Percentiles rank a stretch among this genome's conserved stretches.
Evolutionary conservation across 2,113 vertebrate genomes (phyloP).

Genomic region (Thomomys bottae): DNA sequence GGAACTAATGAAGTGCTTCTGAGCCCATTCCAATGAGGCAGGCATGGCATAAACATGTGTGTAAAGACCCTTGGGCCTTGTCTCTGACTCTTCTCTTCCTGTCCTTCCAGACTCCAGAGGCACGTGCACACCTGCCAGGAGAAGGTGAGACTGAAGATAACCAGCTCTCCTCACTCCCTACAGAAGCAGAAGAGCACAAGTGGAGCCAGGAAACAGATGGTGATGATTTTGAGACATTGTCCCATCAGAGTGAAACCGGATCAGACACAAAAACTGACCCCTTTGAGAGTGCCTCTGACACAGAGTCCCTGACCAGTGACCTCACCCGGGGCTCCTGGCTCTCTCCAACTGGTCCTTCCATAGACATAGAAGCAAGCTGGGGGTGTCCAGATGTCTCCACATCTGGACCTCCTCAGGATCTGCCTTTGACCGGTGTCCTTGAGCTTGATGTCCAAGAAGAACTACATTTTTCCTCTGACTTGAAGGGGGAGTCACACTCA

Average conservation of each 20-base stretch:
- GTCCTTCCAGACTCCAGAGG: slow-evolving; percentile 86
- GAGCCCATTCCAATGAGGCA: not conserved
- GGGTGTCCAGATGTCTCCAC: slow-evolving; percentile 39
- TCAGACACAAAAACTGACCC: slow-evolving; percentile 85
- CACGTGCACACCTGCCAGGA: slow-evolving; percentile 82
- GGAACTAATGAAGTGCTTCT: not conserved
- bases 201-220: slow-evolving; percentile 84
- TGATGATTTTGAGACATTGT: slow-evolving; percentile 85
- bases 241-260: slow-evolving; percentile 86
- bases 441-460: not conserved
- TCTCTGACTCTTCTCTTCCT: slow-evolving; percentile 65
- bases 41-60: not conserved
- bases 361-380: not conserved
- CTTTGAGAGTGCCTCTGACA: slow-evolving; percentile 85
- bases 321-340: slow-evolving; percentile 58
- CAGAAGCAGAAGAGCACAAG: slow-evolving; percentile 79
- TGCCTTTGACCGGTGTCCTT: slow-evolving; percentile 10
- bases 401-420: not conserved
- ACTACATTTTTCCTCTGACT: slow-evolving; percentile 53
- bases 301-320: slow-evolving; percentile 81
- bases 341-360: slow-evolving; percentile 51
- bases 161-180: slow-evolving; percentile 59
- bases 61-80: not conserved
- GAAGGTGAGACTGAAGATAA: slow-evolving; percentile 84
- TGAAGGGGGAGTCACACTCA: slow-evolving; percentile 20